Conservation (phyloP, 2,113 vertebrate genomes). For the Vidua macroura region DNA sequence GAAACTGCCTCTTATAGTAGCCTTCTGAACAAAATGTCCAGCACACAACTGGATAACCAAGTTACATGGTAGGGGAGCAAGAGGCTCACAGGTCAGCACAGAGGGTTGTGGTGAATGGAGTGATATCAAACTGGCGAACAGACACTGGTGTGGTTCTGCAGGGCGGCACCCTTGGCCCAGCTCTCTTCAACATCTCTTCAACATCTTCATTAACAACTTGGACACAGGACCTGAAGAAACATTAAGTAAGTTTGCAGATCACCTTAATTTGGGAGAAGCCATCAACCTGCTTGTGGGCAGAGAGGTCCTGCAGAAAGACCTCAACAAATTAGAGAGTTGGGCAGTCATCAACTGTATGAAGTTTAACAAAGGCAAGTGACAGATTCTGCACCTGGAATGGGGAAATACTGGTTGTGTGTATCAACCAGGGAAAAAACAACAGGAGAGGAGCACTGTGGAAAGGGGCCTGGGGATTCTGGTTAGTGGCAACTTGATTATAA, state of each 20-base stretch:
- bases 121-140: neutral
- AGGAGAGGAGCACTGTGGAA: neutral
- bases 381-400: neutral
- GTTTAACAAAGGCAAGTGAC: neutral
- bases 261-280: neutral
- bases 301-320: neutral
- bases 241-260: neutral
- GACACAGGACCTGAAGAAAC: neutral
- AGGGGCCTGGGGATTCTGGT: neutral
- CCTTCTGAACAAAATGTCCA: neutral
- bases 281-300: fast-evolving
- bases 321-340: neutral
- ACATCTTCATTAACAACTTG: neutral
- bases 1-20: fast-evolving
- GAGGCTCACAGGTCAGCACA: neutral
- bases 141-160: neutral
- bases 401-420: neutral
- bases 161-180: neutral
- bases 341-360: neutral
- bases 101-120: too few relatives aligned
- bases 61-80: fast-evolving
- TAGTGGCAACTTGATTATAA: neutral
- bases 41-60: neutral
- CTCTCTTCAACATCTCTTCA: neutral
- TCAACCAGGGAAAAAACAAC: neutral